Evolutionary conservation across 2,113 vertebrate genomes (phyloP).

Genomic region (Menura novaehollandiae): DNA sequence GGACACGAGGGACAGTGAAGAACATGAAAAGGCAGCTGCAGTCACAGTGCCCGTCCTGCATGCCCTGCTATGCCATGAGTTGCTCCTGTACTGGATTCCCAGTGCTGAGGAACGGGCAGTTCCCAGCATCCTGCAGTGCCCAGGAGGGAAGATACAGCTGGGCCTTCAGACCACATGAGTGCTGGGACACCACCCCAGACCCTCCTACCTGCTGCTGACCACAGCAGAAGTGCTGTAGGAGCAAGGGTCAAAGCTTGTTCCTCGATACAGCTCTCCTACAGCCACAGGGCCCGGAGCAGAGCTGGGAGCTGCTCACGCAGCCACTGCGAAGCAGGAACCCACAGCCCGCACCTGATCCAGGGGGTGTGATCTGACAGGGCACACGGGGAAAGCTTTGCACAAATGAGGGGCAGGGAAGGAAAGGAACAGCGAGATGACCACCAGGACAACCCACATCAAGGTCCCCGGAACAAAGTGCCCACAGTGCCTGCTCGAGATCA

Average conservation of each 20-base stretch:
- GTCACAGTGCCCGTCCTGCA: not conserved
- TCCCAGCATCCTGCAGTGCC: not conserved
- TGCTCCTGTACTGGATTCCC: not conserved
- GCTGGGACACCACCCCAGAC: not conserved
- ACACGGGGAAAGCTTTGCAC: not conserved
- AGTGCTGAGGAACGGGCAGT: not conserved
- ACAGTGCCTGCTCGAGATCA: rapidly evolving
- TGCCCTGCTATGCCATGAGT: not conserved
- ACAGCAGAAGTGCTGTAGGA: not conserved
- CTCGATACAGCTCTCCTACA: not conserved
- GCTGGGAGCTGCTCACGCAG: not conserved
- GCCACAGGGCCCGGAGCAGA: not conserved
- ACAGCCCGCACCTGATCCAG: not conserved
- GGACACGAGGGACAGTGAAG: not conserved
- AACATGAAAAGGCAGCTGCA: not conserved
- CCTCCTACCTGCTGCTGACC: not conserved
- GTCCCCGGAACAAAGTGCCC: not conserved
- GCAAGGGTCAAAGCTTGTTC: not conserved
- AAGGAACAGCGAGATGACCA: not conserved
- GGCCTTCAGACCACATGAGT: not conserved
- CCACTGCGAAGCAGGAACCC: not conserved
- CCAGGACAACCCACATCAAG: not conserved
- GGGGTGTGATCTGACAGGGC: not conserved
- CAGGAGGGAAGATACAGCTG: not conserved
- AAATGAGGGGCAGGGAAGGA: not conserved